Evolutionary conservation across 2,113 vertebrate species (phyloP), one percentile per base, ranked within the genome.

Genomic region (Antechinus stuartii): DNA sequence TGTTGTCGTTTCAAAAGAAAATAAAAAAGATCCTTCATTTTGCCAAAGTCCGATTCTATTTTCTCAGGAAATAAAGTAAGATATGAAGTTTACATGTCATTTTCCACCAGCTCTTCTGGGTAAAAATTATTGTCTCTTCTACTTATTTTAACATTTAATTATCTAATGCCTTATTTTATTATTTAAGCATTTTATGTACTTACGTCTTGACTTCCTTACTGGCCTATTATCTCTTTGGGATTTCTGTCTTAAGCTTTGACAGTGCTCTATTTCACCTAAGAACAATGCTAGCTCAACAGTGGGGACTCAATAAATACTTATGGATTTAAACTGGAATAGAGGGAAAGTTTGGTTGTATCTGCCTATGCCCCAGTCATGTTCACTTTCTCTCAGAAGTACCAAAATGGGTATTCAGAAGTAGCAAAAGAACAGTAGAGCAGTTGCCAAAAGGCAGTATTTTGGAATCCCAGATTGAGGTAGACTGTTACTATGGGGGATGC

Each of bases 291-390:
- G 95, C 55, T 96, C 92, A 94, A 95, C 94, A 56, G 92, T 94
- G 54, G 95, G 94, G 68, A 49, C 4, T 0, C 91, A 91, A 91
- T 95, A 90, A 97, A 93, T 89, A 91, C 95, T 91, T 93, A 91
- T 93, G 92, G 94, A 84, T 84, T 84, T 84, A 84, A 96, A 92
- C 35, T 93, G 95, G 96, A 92, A 97, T 94, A 94, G 96, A 97
- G 95, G 95, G 94, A 96, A 95, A 95, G 95, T 96, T 93, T 95
- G 95, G n/a, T 61, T 84, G 54, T 46, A 93, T 95, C 24, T 91
- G 96, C 94, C 91, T 93, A 92, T 93, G 97, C 8, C 27, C 14
- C 91, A 94, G 52, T 57, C 57, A 24, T 94, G 90, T 30, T 61
- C 27, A 92, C 19, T 93, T 91, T 76, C 92, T 91, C 93, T 92